Base-by-base conservation (phyloP, 1,140 invertebrate genomes). In the Trichonephila clavipes region DNA sequence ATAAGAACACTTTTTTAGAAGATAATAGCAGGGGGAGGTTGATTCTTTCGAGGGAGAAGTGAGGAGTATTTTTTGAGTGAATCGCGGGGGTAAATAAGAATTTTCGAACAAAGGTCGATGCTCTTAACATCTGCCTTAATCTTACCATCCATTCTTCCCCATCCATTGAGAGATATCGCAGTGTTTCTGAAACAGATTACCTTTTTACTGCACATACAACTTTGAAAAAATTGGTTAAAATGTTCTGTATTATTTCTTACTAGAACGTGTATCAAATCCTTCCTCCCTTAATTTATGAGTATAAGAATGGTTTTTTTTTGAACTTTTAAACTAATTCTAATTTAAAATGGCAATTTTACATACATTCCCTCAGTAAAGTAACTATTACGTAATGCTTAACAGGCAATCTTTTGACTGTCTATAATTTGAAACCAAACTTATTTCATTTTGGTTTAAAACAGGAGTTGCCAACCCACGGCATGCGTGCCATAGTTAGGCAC, bases 11-110 rank as follows among this genome's bases (percentile, higher is more conserved):
- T 40, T 77, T 51, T 51, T 87, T 28, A 12, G 18, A 62, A 87
- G 85, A 87, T 87, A 87, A 87, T 87, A 64, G 61, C 85, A 87
- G 85, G 85, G 85, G 85, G 85, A 87, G 85, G 59, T 40, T 59
- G 85, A 87, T 64, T n/a, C 24, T 28, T 24, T 61, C 10, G 44
- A 19, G 59, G 59, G 28, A 61, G 51, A 86, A 61, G 51, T 58
- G 51, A 86, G n/a, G 83, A 61, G 28, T 28, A 61, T 62, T 87
- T 87, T 87, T 87, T 62, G 28, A 62, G 19, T 4, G 58, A 14
- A 19, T 87, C 28, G 59, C 19, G 51, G 51, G 85, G 59, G 85
- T 64, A 87, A 61, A 61, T 61, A 87, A 62, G 51, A 87, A 61
- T 40, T 61, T 40, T 61, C 24, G 59, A 87, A 87, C 85, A 64